Percentiles rank a stretch among this genome's conserved stretches.
These are phyloP conservation scores for Battus philenor DNA, from an alignment of 1,140 invertebrate species.

Conservation along the genomic window DNA sequence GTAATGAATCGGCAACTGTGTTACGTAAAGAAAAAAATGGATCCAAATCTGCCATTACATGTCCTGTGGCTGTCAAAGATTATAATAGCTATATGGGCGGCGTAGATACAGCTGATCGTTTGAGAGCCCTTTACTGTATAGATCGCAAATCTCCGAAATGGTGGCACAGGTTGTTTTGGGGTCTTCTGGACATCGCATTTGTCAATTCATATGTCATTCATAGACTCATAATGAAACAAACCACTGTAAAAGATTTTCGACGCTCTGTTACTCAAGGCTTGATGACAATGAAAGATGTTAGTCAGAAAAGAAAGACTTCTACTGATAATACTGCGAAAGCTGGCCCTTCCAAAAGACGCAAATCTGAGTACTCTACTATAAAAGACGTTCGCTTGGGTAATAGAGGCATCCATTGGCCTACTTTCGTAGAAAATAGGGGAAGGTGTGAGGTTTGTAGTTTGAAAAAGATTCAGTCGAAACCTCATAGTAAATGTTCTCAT, in stretches of 20 bases:
- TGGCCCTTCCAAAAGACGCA: constrained; percentile 32
- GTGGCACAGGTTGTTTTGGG: constrained; percentile 55
- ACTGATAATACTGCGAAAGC: constrained; percentile 28
- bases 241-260: constrained; percentile 31
- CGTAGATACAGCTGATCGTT: constrained; percentile 45
- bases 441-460: constrained; percentile 50
- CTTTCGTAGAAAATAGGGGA: constrained; percentile 38
- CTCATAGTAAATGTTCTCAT: constrained; percentile 41
- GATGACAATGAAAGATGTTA: constrained; percentile 32
- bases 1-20: constrained; percentile 31
- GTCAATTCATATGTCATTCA: constrained; percentile 35
- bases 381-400: constrained; percentile 47
- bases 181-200: constrained; percentile 36
- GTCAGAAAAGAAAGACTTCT: constrained; percentile 32
- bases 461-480: constrained; percentile 44
- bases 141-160: constrained; percentile 50
- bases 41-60: constrained; percentile 31
- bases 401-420: constrained; percentile 46
- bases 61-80: constrained; percentile 37
- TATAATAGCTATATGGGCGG: too few relatives aligned
- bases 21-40: constrained; percentile 24
- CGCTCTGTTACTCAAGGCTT: too few relatives aligned
- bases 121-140: constrained; percentile 42
- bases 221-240: constrained; percentile 34
- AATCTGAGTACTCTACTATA: constrained; percentile 38